Base-by-base conservation (phyloP, 35 echinoderm and acorn worm species). In the Anneissia japonica region DNA sequence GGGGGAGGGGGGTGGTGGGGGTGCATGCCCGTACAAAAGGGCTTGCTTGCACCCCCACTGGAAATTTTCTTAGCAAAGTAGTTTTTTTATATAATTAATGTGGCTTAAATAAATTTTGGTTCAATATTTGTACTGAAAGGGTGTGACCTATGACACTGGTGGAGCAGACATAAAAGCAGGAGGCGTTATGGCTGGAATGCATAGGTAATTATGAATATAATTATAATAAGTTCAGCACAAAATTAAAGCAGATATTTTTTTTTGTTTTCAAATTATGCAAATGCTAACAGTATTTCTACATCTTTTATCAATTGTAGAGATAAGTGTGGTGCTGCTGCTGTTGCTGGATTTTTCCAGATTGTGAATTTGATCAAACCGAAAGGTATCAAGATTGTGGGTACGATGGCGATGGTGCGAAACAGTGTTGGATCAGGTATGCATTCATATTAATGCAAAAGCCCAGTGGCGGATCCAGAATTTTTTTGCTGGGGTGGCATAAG, bases 71-170 rank as follows among this genome's bases (percentile, higher is more conserved):
- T n/a, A n/a, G n/a, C n/a, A n/a, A n/a, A n/a, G n/a, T n/a, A n/a
- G n/a, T n/a, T n/a, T n/a, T n/a, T n/a, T n/a, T n/a, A n/a, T n/a
- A n/a, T n/a, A n/a, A n/a, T n/a, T n/a, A n/a, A n/a, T n/a, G n/a
- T n/a, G n/a, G n/a, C n/a, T n/a, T n/a, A n/a, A n/a, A n/a, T n/a
- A n/a, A n/a, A n/a, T n/a, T n/a, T 75, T 75, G 74, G 4, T 28
- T 5, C 32, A 4, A 9, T 30, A 46, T 74, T 85, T 88, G 14
- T 46, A 16, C 32, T 90, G 9, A 46, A 37, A 98, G 95, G 95
- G 95, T 76, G 95, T 98, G 64, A 98, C 95, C 28, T 93, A 93
- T 64, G 95, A 98, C 85, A 98, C 95, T n/a, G 95, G 95, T 87
- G 95, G 95, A 37, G 95, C 92, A 80, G 95, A 98, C 75, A 84